Conservation (phyloP, 2,113 vertebrate species). For the Cebus imitator region DNA sequence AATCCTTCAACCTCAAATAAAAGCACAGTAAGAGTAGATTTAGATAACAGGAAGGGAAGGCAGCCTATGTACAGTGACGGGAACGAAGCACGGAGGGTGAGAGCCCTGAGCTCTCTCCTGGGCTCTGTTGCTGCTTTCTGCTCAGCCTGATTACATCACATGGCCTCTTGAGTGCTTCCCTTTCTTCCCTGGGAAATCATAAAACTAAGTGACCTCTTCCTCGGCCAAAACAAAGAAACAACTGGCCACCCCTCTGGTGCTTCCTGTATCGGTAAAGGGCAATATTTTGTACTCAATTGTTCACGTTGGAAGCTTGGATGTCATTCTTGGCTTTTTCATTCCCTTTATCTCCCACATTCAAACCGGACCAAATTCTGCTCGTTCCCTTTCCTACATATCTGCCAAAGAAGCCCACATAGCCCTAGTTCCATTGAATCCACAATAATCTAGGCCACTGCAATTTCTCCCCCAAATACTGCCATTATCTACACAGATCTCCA, state of each 20-base stretch:
- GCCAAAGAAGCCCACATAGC: neutral
- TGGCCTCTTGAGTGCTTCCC: no score
- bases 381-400: neutral
- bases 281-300: neutral
- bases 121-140: neutral
- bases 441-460: no score
- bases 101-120: neutral
- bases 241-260: neutral
- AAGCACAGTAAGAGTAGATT: neutral
- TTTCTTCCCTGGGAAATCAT: neutral
- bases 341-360: neutral
- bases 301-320: neutral
- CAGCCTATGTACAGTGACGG: neutral
- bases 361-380: neutral
- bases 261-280: neutral
- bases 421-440: neutral
- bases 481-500: neutral
- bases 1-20: neutral
- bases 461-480: neutral
- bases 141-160: neutral
- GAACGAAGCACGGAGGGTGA: neutral
- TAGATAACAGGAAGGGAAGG: neutral
- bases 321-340: neutral
- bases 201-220: neutral
- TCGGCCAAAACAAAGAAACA: neutral